phyloP scores from a whole-genome alignment of 2,113 vertebrate genomes.

The Pogonocichla stellata region DNA sequence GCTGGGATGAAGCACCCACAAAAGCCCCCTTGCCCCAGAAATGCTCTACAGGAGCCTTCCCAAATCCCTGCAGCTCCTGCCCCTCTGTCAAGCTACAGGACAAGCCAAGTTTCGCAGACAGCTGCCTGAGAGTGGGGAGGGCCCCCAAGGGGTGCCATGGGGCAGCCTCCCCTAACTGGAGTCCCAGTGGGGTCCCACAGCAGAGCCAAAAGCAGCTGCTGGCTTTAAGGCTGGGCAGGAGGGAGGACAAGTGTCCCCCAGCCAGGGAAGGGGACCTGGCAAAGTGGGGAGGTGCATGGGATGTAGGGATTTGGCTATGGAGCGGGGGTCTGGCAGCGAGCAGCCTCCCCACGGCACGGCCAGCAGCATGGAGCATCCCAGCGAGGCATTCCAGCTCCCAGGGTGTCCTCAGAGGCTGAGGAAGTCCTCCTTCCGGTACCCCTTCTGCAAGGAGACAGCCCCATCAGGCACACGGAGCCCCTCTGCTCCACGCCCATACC shows the following conservation, averaged over 20 bases:
- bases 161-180: neutral
- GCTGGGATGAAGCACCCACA: neutral
- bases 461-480: neutral
- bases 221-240: neutral
- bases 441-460: conserved; percentile 71
- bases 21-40: neutral
- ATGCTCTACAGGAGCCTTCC: neutral
- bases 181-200: neutral
- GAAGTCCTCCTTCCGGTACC: conserved; percentile 81
- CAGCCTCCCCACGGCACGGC: neutral
- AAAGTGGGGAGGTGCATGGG: rapidly evolving
- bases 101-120: neutral
- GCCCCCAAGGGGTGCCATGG: neutral
- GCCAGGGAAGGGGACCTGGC: rapidly evolving
- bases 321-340: rapidly evolving
- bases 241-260: neutral
- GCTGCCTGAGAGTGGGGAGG: neutral
- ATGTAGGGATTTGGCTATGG: neutral
- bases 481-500: no score
- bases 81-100: rapidly evolving
- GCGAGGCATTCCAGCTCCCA: neutral
- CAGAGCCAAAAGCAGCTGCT: neutral
- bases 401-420: conserved; percentile 59
- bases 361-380: neutral
- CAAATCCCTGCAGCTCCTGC: neutral